Conservation (phyloP, 2,888 invertebrate genomes). For the Parnassius apollo region DNA sequence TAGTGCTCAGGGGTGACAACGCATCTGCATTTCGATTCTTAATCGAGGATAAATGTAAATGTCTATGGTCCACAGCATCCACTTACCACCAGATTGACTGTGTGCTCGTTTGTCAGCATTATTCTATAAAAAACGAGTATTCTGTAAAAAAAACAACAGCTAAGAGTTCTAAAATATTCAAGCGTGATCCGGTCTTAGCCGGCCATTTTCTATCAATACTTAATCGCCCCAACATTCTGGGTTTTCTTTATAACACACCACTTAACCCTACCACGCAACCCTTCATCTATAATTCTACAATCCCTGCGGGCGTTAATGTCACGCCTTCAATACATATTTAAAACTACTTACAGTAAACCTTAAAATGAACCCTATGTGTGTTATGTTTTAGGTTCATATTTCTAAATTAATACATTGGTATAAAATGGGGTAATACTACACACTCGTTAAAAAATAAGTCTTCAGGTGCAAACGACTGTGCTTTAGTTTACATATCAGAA, state of each 20-base stretch:
- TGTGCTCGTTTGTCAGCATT: too few relatives aligned
- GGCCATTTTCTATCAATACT: conserved; percentile 66
- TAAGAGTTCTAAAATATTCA: conserved; percentile 28
- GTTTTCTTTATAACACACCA: conserved; percentile 57
- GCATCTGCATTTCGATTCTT: too few relatives aligned
- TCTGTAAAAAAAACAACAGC: too few relatives aligned
- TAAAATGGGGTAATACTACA: conserved; percentile 64
- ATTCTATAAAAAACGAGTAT: too few relatives aligned
- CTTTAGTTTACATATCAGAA: conserved; percentile 30
- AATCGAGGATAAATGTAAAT: too few relatives aligned
- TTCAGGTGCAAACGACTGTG: conserved; percentile 51
- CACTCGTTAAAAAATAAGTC: conserved; percentile 66
- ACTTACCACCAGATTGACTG: too few relatives aligned
- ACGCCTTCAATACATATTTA: conserved; percentile 71
- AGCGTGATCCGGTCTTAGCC: conserved; percentile 29
- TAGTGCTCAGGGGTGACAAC: too few relatives aligned
- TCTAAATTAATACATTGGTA: conserved; percentile 30
- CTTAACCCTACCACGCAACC: conserved; percentile 71
- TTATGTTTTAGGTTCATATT: conserved; percentile 25
- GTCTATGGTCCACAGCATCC: too few relatives aligned
- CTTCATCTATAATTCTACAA: conserved; percentile 74
- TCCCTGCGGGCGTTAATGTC: conserved; percentile 74
- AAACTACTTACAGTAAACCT: conserved; percentile 36
- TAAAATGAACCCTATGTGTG: conserved; percentile 37
- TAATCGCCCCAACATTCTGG: conserved; percentile 50